Evolutionary conservation across 2,113 vertebrate species (phyloP).

Genomic region (Menidia beryllina): DNA sequence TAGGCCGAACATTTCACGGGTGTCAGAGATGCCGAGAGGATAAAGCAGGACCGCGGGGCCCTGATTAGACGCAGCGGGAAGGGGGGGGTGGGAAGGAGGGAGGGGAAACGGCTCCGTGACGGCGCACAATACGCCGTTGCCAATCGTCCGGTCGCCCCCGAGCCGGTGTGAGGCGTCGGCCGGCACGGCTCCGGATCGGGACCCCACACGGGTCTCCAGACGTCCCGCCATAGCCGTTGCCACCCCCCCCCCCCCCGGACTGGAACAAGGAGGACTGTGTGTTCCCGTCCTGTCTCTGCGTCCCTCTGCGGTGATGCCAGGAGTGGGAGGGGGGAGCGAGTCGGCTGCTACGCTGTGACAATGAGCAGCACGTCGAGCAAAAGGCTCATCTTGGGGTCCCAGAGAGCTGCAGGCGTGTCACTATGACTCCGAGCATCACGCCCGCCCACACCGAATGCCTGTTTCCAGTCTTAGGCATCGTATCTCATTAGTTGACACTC

Average conservation of each 20-base stretch:
- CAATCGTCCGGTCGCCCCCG: slow-evolving; percentile 14
- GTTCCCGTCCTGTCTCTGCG: slow-evolving; percentile 38
- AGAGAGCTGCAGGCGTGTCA: background rate
- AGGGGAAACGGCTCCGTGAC: slow-evolving; percentile 40
- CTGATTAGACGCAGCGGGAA: slow-evolving; percentile 44
- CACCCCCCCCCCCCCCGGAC: no score
- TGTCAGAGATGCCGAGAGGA: slow-evolving; percentile 52
- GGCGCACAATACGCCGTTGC: slow-evolving; percentile 28
- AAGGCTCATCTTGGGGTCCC: background rate
- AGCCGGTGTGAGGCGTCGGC: slow-evolving; percentile 47
- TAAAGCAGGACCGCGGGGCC: slow-evolving; percentile 38
- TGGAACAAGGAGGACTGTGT: slow-evolving; percentile 56
- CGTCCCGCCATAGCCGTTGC: no score
- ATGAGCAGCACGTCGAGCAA: background rate
- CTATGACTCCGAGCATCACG: background rate
- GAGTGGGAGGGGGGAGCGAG: slow-evolving; percentile 3
- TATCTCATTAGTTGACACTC: no score
- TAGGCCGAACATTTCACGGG: slow-evolving; percentile 55
- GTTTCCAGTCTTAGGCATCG: no score
- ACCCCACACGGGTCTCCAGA: slow-evolving; percentile 23
- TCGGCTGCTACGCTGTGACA: background rate
- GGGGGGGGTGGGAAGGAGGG: slow-evolving; percentile 31
- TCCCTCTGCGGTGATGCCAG: slow-evolving; percentile 43
- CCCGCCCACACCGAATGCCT: background rate
- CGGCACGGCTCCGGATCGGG: slow-evolving; percentile 23